phyloP scores from a whole-genome alignment of 2,113 vertebrate species.

The Archilochus colubris region DNA sequence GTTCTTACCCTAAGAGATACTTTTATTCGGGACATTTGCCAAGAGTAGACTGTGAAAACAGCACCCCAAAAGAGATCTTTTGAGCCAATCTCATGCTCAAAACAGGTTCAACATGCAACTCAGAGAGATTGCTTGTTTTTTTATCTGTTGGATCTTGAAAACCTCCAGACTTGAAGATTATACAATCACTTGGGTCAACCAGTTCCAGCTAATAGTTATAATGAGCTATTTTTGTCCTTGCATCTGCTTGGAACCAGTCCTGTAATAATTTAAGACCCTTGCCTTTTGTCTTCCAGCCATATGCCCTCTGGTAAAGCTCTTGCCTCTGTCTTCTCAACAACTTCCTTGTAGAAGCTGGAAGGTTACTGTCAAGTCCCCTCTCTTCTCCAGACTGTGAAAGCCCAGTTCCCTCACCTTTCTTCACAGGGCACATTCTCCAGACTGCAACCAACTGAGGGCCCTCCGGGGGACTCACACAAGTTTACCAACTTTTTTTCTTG shows the following conservation, averaged over 20 bases:
- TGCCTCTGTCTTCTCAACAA: background rate
- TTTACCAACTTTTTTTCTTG: background rate
- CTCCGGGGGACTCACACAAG: background rate
- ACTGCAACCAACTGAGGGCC: fast-evolving
- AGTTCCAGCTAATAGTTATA: background rate
- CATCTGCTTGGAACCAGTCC: background rate
- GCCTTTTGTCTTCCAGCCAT: background rate
- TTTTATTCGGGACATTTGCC: background rate
- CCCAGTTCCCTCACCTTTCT: background rate
- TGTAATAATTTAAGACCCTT: background rate
- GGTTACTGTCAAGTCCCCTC: background rate
- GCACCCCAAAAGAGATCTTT: background rate
- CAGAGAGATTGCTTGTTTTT: background rate
- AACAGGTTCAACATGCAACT: background rate
- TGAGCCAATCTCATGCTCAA: background rate
- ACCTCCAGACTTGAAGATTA: background rate
- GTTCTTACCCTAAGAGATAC: background rate
- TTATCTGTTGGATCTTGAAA: background rate
- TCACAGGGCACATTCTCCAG: background rate
- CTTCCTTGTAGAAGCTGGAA: background rate
- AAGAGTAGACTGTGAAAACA: background rate
- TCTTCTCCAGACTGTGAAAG: background rate
- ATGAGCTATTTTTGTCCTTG: background rate
- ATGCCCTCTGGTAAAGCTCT: background rate
- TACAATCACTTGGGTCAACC: background rate